A percentile compares a stretch with the other conserved stretches of the same genome.
Evolutionary conservation across 1,140 invertebrate genomes (phyloP).

Genomic region (Zaprionus kolodkinae): DNA sequence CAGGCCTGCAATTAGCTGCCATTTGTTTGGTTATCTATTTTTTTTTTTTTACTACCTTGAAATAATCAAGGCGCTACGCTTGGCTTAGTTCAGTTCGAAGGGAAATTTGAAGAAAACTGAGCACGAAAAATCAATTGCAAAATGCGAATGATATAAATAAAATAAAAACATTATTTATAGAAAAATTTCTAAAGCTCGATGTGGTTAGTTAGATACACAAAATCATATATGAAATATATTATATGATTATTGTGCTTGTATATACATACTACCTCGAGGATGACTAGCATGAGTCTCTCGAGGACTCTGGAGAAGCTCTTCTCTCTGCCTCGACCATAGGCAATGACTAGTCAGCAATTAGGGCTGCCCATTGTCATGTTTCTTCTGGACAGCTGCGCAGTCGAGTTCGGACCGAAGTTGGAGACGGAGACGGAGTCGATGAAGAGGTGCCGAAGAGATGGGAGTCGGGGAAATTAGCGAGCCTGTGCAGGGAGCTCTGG

Average conservation of each 20-base stretch:
- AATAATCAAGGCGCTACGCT: background rate
- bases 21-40: slow-evolving; percentile 36
- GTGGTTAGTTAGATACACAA: background rate
- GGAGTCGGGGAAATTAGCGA: slow-evolving; percentile 30
- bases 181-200: no score
- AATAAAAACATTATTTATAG: background rate
- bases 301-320: background rate
- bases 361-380: slow-evolving; percentile 57
- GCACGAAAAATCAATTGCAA: background rate
- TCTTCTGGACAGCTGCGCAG: slow-evolving; percentile 55
- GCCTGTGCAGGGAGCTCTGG: slow-evolving; percentile 47
- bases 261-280: background rate
- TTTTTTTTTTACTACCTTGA: background rate
- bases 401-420: slow-evolving; percentile 35
- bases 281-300: background rate
- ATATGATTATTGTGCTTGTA: background rate
- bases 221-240: no score
- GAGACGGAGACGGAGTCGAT: slow-evolving; percentile 33
- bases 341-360: slow-evolving; percentile 80
- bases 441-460: slow-evolving; percentile 13
- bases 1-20: slow-evolving; percentile 48
- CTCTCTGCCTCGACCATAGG: slow-evolving; percentile 25
- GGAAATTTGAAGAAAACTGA: background rate
- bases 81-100: background rate
- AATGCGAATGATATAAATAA: background rate